A percentile compares a stretch with the other conserved stretches of the same genome.
Evolutionary conservation across 2,113 vertebrate species (phyloP).

Genomic region (Chascanopsetta lugubris): DNA sequence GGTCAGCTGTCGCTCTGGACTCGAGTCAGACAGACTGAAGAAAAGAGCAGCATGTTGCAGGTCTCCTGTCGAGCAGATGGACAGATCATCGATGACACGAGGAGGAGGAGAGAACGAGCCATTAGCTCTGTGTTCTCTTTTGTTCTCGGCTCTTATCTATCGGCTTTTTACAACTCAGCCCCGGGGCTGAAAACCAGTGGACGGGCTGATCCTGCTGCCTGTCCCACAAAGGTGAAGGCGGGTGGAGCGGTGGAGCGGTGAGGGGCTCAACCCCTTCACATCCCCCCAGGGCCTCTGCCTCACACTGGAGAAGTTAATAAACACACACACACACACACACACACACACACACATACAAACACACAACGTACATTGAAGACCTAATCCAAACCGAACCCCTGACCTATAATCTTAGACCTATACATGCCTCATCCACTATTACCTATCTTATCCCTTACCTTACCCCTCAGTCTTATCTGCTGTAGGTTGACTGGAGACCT

Average conservation of each 20-base stretch:
- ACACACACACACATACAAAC: too few species aligned
- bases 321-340: constrained; percentile 8
- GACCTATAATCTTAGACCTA: too few species aligned
- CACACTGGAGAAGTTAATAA: too few species aligned
- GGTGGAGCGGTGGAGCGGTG: too few species aligned
- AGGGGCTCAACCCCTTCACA: background rate
- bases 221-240: constrained; percentile 56
- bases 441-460: too few species aligned
- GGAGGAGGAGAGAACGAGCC: constrained; percentile 59
- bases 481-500: too few species aligned
- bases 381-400: too few species aligned
- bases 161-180: constrained; percentile 57
- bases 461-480: too few species aligned
- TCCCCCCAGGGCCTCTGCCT: constrained; percentile 28
- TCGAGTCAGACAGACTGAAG: too few species aligned
- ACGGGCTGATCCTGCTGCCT: constrained; percentile 44
- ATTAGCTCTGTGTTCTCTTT: constrained; percentile 60
- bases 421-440: too few species aligned
- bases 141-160: constrained; percentile 61
- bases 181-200: constrained; percentile 46
- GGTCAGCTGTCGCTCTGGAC: constrained; percentile 23
- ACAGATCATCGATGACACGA: constrained; percentile 46
- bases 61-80: constrained; percentile 61
- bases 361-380: too few species aligned
- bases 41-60: constrained; percentile 43